Percentiles rank a stretch among this genome's conserved stretches.
Evolutionary conservation across 2,888 invertebrate genomes (phyloP).

Genomic region (Neoaliturus tenellus): DNA sequence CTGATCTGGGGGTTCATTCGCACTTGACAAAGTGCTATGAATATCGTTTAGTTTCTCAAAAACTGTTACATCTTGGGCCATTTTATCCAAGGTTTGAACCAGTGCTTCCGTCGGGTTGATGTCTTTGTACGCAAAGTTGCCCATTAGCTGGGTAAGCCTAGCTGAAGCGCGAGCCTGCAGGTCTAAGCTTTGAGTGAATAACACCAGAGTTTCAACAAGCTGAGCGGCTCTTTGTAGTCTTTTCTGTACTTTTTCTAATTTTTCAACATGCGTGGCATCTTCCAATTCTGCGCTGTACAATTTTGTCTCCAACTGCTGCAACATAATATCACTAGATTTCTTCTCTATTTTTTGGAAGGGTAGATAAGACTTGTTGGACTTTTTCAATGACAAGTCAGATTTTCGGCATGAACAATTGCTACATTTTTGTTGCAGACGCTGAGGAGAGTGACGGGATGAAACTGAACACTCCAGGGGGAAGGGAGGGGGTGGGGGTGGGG

Average conservation of each 20-base stretch:
- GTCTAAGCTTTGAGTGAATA: conserved; percentile 17
- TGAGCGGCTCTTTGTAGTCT: background rate
- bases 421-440: background rate
- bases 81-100: background rate
- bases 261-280: background rate
- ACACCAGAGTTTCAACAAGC: background rate
- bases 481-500: background rate
- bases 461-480: background rate
- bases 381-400: background rate
- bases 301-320: conserved; percentile 34
- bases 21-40: background rate
- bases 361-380: background rate
- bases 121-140: conserved; percentile 32
- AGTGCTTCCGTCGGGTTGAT: background rate
- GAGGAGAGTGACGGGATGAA: background rate
- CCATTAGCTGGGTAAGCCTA: conserved; percentile 1
- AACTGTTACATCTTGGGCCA: background rate
- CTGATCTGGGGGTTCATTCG: background rate
- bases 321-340: background rate
- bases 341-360: background rate
- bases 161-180: background rate
- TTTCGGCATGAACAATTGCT: background rate
- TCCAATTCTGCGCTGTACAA: conserved; percentile 26
- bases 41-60: background rate
- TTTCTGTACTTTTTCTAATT: background rate